A percentile compares a stretch with the other conserved stretches of the same genome.
phyloP scores from a whole-genome alignment of 1,140 invertebrate genomes.

The Dermatophagoides farinae region DNA sequence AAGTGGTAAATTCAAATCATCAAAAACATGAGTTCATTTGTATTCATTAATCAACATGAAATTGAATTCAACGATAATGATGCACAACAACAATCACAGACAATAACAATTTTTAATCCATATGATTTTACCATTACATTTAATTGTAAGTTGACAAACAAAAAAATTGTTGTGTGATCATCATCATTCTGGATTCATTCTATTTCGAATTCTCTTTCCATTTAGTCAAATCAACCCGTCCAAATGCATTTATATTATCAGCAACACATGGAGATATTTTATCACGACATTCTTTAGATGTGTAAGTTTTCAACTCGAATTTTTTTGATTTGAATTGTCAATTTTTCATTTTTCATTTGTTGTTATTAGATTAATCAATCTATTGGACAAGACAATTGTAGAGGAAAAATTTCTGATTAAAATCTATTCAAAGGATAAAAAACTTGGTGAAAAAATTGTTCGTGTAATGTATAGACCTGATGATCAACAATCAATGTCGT shows the following conservation, averaged over 20 bases:
- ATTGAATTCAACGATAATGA: background rate
- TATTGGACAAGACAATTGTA: slow-evolving; percentile 3
- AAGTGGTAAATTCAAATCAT: no score
- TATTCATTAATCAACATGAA: slow-evolving; percentile 5
- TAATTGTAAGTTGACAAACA: background rate
- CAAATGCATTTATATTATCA: slow-evolving; percentile 3
- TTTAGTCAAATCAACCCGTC: background rate
- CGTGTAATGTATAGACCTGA: background rate
- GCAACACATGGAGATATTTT: background rate
- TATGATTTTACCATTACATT: slow-evolving; percentile 6
- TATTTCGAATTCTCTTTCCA: background rate
- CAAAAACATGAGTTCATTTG: background rate
- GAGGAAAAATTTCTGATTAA: slow-evolving; percentile 6
- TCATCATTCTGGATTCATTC: background rate
- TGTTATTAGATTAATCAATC: background rate
- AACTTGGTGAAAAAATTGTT: slow-evolving; percentile 3
- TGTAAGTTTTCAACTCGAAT: background rate
- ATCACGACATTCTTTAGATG: slow-evolving; percentile 2
- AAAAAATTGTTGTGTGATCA: background rate
- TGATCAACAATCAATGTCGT: background rate
- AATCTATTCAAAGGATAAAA: background rate
- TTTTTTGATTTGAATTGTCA: background rate
- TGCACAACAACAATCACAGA: background rate
- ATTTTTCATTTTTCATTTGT: background rate
- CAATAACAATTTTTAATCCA: slow-evolving; percentile 4